A percentile compares a stretch with the other conserved stretches of the same genome.
Evolutionary conservation across 2,888 invertebrate species (phyloP).

Genomic region (Lepetodrilus schrolli): DNA sequence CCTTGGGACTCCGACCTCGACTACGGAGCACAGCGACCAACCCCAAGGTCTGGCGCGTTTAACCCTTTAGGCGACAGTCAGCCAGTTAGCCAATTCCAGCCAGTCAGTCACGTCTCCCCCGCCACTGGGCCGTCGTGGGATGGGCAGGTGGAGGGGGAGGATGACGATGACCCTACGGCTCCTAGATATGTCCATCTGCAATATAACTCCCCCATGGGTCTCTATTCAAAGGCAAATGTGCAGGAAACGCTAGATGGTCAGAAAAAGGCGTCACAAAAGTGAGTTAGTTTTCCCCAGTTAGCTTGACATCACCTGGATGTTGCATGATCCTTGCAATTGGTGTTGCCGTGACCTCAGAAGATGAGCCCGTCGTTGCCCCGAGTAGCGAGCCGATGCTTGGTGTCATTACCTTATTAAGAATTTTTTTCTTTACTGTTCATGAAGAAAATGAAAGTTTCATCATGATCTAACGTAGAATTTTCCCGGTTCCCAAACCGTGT

Average conservation of each 20-base stretch:
- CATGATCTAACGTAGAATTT: too few species aligned
- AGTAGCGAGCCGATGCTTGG: conserved; percentile 15
- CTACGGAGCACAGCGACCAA: conserved; percentile 36
- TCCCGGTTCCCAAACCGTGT: too few species aligned
- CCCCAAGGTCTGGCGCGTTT: conserved; percentile 42
- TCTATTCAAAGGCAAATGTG: conserved; percentile 73
- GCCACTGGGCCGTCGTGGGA: conserved; percentile 33
- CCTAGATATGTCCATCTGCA: conserved; percentile 72
- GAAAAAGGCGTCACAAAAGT: conserved; percentile 52
- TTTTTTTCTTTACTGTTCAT: too few species aligned
- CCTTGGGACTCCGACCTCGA: conserved; percentile 46
- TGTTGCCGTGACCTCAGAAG: not conserved
- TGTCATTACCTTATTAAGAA: too few species aligned
- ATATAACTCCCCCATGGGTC: conserved; percentile 74
- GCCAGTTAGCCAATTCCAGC: conserved; percentile 42
- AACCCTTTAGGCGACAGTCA: conserved; percentile 34
- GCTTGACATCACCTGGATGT: not conserved
- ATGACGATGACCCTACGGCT: not conserved
- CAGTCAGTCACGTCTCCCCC: conserved; percentile 38
- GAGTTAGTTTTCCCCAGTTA: not conserved
- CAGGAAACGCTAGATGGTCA: conserved; percentile 67
- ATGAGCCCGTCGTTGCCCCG: conserved; percentile 7
- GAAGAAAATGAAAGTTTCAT: too few species aligned
- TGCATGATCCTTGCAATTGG: conserved; percentile 6
- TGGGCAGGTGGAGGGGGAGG: conserved; percentile 32